Evolutionary conservation across 2,888 invertebrate species (phyloP).

Genomic region (Catocala sponsa): DNA sequence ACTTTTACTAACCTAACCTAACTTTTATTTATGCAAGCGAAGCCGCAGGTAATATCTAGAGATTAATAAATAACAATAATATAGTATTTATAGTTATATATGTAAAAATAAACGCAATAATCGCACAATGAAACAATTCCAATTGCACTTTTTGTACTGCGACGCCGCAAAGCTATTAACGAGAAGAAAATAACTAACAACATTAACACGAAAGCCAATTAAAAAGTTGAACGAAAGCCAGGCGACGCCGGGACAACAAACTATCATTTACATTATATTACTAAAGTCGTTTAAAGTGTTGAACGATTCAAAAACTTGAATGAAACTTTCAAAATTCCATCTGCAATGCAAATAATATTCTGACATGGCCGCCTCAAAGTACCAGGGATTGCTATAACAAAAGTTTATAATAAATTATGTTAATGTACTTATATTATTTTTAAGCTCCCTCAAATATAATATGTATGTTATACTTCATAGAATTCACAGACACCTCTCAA

Average conservation of each 20-base stretch:
- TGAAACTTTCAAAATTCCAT: constrained; percentile 27
- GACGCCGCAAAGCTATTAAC: neutral
- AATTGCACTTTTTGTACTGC: neutral
- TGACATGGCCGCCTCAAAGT: constrained; percentile 33
- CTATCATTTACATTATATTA: constrained; percentile 47
- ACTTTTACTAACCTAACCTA: too few relatives aligned
- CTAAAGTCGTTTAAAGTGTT: constrained; percentile 45
- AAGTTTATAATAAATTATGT: constrained; percentile 24
- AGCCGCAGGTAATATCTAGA: too few relatives aligned
- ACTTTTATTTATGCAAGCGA: too few relatives aligned
- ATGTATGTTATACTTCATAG: too few relatives aligned
- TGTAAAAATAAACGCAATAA: too few relatives aligned
- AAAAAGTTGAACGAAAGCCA: constrained; percentile 30
- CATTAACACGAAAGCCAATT: constrained; percentile 31
- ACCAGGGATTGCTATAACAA: constrained; percentile 20
- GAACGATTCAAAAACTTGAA: constrained; percentile 47
- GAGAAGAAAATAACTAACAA: constrained; percentile 3
- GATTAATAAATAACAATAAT: too few relatives aligned
- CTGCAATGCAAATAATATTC: constrained; percentile 41
- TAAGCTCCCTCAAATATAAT: constrained; percentile 7
- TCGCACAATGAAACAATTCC: too few relatives aligned
- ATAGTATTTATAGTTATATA: too few relatives aligned
- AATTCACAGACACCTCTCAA: too few relatives aligned
- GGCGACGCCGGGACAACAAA: constrained; percentile 31
- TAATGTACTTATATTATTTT: constrained; percentile 15